Evolutionary conservation across 2,797 vertebrate species (phyloP).

Genomic region (Calcarius lapponicus): DNA sequence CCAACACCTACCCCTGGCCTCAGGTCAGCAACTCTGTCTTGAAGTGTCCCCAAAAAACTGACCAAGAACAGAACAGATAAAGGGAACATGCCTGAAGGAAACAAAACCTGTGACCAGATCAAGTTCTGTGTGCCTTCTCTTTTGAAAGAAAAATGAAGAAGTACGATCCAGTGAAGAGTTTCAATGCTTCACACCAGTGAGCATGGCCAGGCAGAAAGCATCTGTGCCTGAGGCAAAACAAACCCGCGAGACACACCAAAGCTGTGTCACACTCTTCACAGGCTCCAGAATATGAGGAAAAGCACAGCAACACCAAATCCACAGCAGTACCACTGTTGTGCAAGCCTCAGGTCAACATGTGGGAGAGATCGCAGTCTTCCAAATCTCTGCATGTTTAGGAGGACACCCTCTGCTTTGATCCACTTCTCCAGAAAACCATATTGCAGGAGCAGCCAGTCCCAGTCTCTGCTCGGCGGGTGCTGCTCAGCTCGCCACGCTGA

Average conservation of each 20-base stretch:
- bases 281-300: not conserved
- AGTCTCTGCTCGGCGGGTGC: not conserved
- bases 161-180: not conserved
- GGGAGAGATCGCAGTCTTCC: not conserved
- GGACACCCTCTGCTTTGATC: not conserved
- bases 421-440: not conserved
- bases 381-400: accelerated
- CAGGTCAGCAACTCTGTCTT: not conserved
- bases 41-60: not conserved
- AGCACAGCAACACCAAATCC: not conserved
- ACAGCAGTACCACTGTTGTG: not conserved
- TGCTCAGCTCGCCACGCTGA: not conserved
- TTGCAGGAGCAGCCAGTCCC: not conserved
- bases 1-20: not conserved
- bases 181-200: not conserved
- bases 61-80: not conserved
- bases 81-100: not conserved
- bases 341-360: not conserved
- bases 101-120: not conserved
- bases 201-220: not conserved
- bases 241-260: not conserved
- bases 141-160: not conserved
- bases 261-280: not conserved
- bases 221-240: not conserved
- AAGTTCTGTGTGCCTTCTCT: not conserved